Evolutionary conservation across 2,113 vertebrate species (phyloP).

Genomic region (Gila orcuttii): DNA sequence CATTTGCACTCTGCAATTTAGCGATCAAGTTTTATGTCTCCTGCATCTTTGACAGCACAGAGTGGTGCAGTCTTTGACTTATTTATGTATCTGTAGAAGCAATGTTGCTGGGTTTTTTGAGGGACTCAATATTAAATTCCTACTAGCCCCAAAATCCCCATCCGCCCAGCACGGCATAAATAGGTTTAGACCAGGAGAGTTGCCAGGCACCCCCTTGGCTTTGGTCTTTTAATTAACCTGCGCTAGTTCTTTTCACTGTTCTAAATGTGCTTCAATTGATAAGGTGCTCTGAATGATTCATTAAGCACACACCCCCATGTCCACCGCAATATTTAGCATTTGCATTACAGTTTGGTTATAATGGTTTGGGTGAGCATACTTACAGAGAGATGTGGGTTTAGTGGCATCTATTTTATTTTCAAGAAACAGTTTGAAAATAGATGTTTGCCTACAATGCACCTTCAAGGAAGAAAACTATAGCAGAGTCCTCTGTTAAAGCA

Average conservation of each 20-base stretch:
- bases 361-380: background rate
- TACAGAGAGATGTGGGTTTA: too few species aligned
- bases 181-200: constrained; percentile 74
- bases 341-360: background rate
- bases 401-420: background rate
- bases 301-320: constrained; percentile 74
- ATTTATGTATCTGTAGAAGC: constrained; percentile 50
- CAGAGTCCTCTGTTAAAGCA: background rate
- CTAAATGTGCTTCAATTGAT: constrained; percentile 80
- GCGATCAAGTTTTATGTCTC: background rate
- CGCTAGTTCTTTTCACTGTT: constrained; percentile 70
- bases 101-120: constrained; percentile 36
- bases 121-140: constrained; percentile 47
- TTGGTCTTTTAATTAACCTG: constrained; percentile 83
- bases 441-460: background rate
- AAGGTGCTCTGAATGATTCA: constrained; percentile 78
- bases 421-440: background rate
- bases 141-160: constrained; percentile 65
- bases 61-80: constrained; percentile 45
- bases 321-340: constrained; percentile 68
- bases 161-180: constrained; percentile 73
- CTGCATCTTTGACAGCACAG: constrained; percentile 25
- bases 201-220: constrained; percentile 77
- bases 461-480: background rate
- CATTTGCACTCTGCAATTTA: background rate